A percentile compares a stretch with the other conserved stretches of the same genome.
These are phyloP conservation scores for Argynnis bischoffii DNA, from an alignment of 2,888 invertebrate species.

Conservation along the genomic window DNA sequence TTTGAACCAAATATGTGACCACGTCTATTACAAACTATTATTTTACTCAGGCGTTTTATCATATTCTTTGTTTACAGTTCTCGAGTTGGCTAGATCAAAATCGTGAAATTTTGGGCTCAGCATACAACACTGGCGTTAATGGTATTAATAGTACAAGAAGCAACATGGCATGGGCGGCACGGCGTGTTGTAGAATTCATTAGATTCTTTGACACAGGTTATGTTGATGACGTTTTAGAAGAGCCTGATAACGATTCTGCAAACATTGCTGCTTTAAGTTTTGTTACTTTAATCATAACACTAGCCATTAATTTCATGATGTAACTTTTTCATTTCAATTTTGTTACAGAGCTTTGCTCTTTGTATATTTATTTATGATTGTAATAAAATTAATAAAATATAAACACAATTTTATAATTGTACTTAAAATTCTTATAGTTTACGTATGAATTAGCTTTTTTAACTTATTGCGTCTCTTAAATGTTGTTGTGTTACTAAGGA, in stretches of 20 bases:
- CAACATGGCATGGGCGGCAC: slow-evolving; percentile 58
- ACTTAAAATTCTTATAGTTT: too few species aligned
- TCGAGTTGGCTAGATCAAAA: slow-evolving; percentile 58
- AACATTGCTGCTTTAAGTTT: slow-evolving; percentile 58
- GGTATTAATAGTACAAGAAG: slow-evolving; percentile 52
- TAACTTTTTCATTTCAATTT: slow-evolving; percentile 32
- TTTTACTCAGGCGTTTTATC: background rate
- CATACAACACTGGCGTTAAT: slow-evolving; percentile 51
- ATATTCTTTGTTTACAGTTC: slow-evolving; percentile 48
- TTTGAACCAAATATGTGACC: too few species aligned
- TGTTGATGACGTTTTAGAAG: slow-evolving; percentile 51
- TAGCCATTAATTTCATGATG: slow-evolving; percentile 49
- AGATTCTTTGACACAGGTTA: slow-evolving; percentile 64
- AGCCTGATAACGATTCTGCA: slow-evolving; percentile 45
- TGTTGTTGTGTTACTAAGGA: too few species aligned
- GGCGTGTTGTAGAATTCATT: slow-evolving; percentile 55
- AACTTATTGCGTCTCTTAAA: too few species aligned
- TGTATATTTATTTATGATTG: background rate
- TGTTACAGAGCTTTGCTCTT: background rate
- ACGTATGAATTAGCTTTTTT: too few species aligned
- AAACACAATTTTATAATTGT: background rate
- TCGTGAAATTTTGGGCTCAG: slow-evolving; percentile 48
- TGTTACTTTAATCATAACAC: slow-evolving; percentile 53
- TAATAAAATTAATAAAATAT: background rate
- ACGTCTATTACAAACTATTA: background rate